Conservation (phyloP, 2,888 invertebrate genomes). For the Chrysolina oricalcia region DNA sequence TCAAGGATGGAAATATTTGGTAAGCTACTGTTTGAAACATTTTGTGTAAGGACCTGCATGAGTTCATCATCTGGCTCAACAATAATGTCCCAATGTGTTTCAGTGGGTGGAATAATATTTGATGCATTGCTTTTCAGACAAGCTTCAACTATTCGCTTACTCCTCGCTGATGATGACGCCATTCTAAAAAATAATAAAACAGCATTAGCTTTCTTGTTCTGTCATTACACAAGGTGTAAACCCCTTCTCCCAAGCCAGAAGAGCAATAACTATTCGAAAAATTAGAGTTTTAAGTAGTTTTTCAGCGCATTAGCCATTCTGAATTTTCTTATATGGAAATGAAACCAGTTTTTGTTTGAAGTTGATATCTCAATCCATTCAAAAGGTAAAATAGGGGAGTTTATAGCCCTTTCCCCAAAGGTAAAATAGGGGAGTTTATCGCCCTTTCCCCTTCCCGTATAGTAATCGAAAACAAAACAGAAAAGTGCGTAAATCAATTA, state of each 20-base stretch:
- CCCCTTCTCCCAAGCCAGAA: neutral
- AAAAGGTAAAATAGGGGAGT: neutral
- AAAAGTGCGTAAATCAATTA: neutral
- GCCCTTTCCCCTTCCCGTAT: neutral
- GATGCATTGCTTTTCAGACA: neutral
- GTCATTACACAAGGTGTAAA: neutral
- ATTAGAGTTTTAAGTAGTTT: neutral
- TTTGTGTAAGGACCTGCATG: neutral
- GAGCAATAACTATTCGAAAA: neutral
- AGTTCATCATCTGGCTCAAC: neutral
- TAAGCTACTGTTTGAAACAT: neutral
- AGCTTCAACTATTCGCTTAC: slow-evolving; percentile 1
- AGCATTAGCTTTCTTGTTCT: neutral
- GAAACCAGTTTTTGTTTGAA: neutral
- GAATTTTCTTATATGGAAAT: neutral
- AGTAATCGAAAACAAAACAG: slow-evolving; percentile 3
- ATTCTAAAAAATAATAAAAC: slow-evolving; percentile 3
- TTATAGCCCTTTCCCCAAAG: too few species aligned
- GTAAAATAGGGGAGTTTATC: neutral
- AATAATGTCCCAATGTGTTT: neutral
- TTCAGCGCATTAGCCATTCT: neutral
- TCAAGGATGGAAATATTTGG: neutral
- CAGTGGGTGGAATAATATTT: neutral
- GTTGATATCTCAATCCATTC: neutral
- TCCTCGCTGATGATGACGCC: neutral